phyloP scores from a whole-genome alignment of 2,888 invertebrate genomes.

The Priocnemis perturbator region DNA sequence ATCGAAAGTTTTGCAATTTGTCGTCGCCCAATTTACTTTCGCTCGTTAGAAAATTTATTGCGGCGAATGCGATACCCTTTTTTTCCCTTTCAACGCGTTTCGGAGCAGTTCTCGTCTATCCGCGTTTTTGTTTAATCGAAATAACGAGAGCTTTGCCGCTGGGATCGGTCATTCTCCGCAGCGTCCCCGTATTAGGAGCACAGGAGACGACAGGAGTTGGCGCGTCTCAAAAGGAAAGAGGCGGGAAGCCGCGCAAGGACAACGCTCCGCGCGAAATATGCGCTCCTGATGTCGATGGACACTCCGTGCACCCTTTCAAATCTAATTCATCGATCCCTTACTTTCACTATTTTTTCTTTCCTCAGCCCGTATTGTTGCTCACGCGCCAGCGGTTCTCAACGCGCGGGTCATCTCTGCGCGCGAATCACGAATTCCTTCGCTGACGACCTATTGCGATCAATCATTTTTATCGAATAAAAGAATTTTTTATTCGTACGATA shows the following conservation, averaged over 20 bases:
- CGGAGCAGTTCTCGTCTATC: neutral
- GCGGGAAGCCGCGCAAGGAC: conserved; percentile 25
- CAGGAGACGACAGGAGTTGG: conserved; percentile 55
- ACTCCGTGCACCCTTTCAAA: conserved; percentile 60
- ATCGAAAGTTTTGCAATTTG: no score
- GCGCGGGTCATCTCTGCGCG: no score
- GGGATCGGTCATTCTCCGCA: conserved; percentile 49
- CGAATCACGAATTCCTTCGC: no score
- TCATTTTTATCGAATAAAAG: no score
- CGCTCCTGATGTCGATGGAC: conserved; percentile 75
- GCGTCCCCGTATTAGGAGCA: conserved; percentile 60
- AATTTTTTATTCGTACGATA: no score
- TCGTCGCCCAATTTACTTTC: no score
- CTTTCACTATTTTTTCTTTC: conserved; percentile 5
- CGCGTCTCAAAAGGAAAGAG: conserved; percentile 59
- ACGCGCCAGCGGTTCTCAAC: conserved; percentile 10
- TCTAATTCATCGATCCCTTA: conserved; percentile 29
- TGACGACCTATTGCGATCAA: no score
- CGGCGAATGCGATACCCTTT: no score
- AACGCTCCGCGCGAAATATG: conserved; percentile 43
- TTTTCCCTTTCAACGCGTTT: neutral
- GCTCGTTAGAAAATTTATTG: no score
- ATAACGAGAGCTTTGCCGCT: conserved; percentile 1
- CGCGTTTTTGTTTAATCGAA: conserved; percentile 13
- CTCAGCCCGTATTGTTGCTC: neutral